Evolutionary conservation across 2,888 invertebrate species (phyloP).

Genomic region (Blastobasis adustella): DNA sequence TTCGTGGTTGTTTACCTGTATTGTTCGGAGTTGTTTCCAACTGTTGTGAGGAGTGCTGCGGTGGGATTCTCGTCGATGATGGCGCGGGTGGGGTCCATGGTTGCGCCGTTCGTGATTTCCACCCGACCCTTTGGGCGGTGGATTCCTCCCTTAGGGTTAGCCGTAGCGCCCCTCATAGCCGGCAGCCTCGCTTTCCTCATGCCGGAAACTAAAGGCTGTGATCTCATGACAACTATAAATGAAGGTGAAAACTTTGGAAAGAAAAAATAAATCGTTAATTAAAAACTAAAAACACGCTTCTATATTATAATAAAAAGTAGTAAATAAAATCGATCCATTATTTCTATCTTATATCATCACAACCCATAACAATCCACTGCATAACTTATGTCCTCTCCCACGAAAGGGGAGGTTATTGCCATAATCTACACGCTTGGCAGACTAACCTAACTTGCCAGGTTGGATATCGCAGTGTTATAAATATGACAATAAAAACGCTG

Average conservation of each 20-base stretch:
- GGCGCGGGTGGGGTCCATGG: slow-evolving; percentile 89
- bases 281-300: no score
- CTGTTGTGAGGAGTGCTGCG: slow-evolving; percentile 89
- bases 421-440: no score
- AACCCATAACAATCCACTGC: no score
- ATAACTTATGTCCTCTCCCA: no score
- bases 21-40: slow-evolving; percentile 91
- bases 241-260: slow-evolving; percentile 3
- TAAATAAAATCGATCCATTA: no score
- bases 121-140: slow-evolving; percentile 52
- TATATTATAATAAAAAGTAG: no score
- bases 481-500: no score
- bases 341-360: no score
- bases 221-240: slow-evolving; percentile 1
- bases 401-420: no score
- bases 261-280: not conserved
- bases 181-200: slow-evolving; percentile 73
- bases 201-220: slow-evolving; percentile 61
- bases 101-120: slow-evolving; percentile 86
- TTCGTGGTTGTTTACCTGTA: slow-evolving; percentile 92
- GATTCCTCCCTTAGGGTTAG: slow-evolving; percentile 82
- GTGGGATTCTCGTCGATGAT: slow-evolving; percentile 90
- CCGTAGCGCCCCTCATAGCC: slow-evolving; percentile 77
- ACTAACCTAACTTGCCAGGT: no score
- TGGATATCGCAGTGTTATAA: no score